Evolutionary conservation across 2,113 vertebrate species (phyloP).

Genomic region (Chaenocephalus aceratus): DNA sequence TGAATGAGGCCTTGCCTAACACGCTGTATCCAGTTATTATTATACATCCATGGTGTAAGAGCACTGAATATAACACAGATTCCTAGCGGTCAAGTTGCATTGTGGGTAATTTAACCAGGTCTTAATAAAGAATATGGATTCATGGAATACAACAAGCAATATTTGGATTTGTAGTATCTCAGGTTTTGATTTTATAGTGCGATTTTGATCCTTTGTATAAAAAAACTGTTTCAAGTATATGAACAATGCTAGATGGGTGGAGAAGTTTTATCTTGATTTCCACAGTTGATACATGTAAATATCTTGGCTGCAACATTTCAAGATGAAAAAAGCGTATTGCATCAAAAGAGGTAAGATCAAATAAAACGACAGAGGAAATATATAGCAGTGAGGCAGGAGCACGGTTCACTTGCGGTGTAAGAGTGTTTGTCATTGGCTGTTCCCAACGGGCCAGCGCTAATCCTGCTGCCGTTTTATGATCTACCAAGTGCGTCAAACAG

Average conservation of each 20-base stretch:
- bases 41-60: no score
- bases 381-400: background rate
- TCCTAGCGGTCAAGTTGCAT: background rate
- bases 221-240: background rate
- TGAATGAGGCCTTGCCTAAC: no score
- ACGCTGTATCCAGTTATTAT: no score
- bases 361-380: slow-evolving; percentile 29
- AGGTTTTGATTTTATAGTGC: background rate
- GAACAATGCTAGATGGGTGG: background rate
- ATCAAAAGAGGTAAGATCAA: background rate
- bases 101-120: no score
- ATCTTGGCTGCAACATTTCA: no score
- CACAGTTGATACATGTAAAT: background rate
- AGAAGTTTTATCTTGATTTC: background rate
- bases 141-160: background rate
- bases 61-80: background rate
- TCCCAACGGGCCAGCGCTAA: slow-evolving; percentile 49
- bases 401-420: slow-evolving; percentile 17
- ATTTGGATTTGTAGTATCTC: background rate
- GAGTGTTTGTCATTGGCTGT: slow-evolving; percentile 46
- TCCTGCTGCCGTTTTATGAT: slow-evolving; percentile 69
- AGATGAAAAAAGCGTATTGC: background rate
- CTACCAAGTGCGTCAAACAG: slow-evolving; percentile 70
- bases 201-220: no score
- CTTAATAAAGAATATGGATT: background rate